Evolutionary conservation across 1,140 invertebrate species (phyloP).

Genomic region (Hypsibius dujardini): DNA sequence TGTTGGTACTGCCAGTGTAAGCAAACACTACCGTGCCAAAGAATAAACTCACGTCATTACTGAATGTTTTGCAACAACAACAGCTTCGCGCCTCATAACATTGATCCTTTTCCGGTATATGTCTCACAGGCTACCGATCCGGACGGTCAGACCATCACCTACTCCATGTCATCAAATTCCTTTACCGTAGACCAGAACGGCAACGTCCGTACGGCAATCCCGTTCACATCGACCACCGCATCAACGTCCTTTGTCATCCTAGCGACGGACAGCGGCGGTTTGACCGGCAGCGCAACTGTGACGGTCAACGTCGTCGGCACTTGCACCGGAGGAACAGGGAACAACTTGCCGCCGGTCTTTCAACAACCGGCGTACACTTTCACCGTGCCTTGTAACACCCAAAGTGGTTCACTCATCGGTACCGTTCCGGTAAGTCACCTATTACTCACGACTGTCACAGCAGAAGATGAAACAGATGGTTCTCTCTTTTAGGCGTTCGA

Average conservation of each 20-base stretch:
- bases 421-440: not conserved
- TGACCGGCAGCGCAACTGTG: not conserved
- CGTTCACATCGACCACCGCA: not conserved
- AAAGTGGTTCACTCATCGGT: not conserved
- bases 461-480: too few species aligned
- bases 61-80: too few species aligned
- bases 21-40: not conserved
- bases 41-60: too few species aligned
- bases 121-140: too few species aligned
- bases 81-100: not conserved
- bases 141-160: too few species aligned
- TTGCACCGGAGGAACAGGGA: not conserved
- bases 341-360: not conserved
- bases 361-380: not conserved
- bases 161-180: too few species aligned
- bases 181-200: not conserved
- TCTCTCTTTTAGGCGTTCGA: too few species aligned
- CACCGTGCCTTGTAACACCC: not conserved
- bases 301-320: not conserved
- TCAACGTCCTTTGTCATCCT: not conserved
- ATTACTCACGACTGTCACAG: too few species aligned
- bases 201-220: not conserved
- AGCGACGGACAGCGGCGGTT: constrained; percentile 2
- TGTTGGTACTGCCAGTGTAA: constrained; percentile 9
- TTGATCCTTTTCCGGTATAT: too few species aligned